Evolutionary conservation across 2,797 vertebrate species (phyloP), one percentile per base, ranked within the genome.

Genomic region (Falco cherrug): DNA sequence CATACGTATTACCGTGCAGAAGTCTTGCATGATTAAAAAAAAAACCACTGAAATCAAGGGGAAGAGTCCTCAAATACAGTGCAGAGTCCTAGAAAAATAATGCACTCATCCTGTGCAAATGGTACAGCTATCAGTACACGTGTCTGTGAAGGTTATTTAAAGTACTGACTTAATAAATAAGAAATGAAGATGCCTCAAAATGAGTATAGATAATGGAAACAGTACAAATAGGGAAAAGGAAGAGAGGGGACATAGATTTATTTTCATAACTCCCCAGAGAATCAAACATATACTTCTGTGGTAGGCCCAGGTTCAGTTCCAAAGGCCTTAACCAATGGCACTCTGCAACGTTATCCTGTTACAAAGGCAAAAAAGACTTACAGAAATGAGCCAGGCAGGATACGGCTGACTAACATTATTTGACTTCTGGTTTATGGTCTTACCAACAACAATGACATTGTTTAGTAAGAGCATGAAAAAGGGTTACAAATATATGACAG

Each of bases 141-240:
- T 93, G 85, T 90, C 83, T 78, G 54, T 37, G 43, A 91, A 81
- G 48, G 59, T 47, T 95, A 86, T 90, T 96, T 94, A 90, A 97
- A 91, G 82, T 79, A 89, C 69, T 80, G 87, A 81, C 76, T 95
- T 90, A 78, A 91, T 93, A 90, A 96, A 95, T 93, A 94, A 96
- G 79, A 89, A 94, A 96, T 95, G 91, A 96, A 87, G 75, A 89
- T 84, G 69, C 29, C 54, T 94, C 89, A 69, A 93, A 94, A 91
- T 79, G 56, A 81, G 69, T 75, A 65, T 47, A 84, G 71, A 71
- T 79, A 86, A 90, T 80, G 87, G 73, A 92, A 96, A 91, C 17
- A 61, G 50, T 84, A 56, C 59, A 90, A 92, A 86, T 13, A 71
- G 48, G 48, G 59, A 73, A 51, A 69, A 86, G 57, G 57, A 78